Conservation (phyloP, 2,113 vertebrate genomes). For the Phycodurus eques region DNA sequence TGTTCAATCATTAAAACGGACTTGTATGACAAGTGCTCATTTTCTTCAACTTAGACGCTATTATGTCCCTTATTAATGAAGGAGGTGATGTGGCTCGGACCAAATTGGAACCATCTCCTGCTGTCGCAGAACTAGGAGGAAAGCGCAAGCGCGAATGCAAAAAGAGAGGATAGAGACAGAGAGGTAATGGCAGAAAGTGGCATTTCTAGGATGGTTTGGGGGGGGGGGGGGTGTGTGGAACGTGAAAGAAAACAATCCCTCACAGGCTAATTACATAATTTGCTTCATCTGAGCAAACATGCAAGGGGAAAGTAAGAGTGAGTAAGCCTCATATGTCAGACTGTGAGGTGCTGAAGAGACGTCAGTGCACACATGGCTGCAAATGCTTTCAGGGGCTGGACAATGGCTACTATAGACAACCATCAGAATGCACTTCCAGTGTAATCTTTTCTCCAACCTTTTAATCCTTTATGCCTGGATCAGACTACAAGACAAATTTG, state of each 20-base stretch:
- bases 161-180: conserved; percentile 43
- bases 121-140: conserved; percentile 41
- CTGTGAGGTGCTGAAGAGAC: conserved; percentile 43
- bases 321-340: conserved; percentile 56
- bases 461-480: conserved; percentile 17
- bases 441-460: conserved; percentile 37
- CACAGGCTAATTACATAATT: conserved; percentile 92
- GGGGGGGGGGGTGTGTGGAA: conserved; percentile 26
- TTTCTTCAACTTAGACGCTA: conserved; percentile 71
- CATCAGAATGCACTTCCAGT: conserved; percentile 30
- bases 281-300: conserved; percentile 94
- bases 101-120: conserved; percentile 85
- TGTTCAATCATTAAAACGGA: conserved; percentile 84
- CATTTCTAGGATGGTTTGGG: not conserved
- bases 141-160: conserved; percentile 12
- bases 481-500: no score
- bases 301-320: conserved; percentile 70
- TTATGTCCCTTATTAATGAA: conserved; percentile 75
- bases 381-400: conserved; percentile 11
- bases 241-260: conserved; percentile 74
- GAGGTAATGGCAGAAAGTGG: conserved; percentile 16
- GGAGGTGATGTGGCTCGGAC: conserved; percentile 77
- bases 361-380: conserved; percentile 16
- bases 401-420: conserved; percentile 2
- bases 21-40: conserved; percentile 69